Evolutionary conservation across 2,888 invertebrate genomes (phyloP), one percentile per base, ranked within the genome.

Genomic region (Brachylomia viminalis): DNA sequence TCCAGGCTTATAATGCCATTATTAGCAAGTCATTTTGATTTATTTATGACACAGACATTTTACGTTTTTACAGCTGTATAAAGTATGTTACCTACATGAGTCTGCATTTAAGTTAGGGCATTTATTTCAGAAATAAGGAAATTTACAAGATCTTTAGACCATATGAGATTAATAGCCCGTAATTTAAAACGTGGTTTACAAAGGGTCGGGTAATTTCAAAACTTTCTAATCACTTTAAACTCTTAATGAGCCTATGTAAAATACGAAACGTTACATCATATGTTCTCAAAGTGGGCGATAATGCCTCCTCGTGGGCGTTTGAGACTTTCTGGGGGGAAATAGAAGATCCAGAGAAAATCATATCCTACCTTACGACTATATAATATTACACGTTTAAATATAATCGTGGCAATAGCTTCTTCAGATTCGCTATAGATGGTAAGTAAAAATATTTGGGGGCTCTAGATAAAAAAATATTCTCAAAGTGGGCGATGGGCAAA

Each of bases 191-290:
- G 8, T 17, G n/a, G 2, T 20, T 45, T 42, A 54, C 54, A 42
- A 67, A 45, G 23, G 11, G 17, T n/a, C 3, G 10, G 52, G 6
- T 8, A 42, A 52, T 30, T 65, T 23, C 30, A 17, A 72, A 30
- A 45, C 33, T 72, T 68, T 45, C 70, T 20, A 69, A 56, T 45
- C 30, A 47, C n/a, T 45, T 72, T 45, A 45, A 66, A 45, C 45
- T 10, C 54, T 20, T 45, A 56, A 72, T 54, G 47, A 47, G 59
- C 45, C 45, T 33, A 33, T 5, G 33, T 33, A 33, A 33, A 33
- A 33, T 33, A 3, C 33, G 2, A 33, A 33, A 33, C 2, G 2
- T 33, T 33, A 33, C 33, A 33, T 5, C 33, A 33, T 33, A 33
- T 33, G 33, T 33, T 33, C 33, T 3, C 33, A 33, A 33, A n/a